Evolutionary conservation across 1,140 invertebrate species (phyloP).

Genomic region (Subanguina moxae): DNA sequence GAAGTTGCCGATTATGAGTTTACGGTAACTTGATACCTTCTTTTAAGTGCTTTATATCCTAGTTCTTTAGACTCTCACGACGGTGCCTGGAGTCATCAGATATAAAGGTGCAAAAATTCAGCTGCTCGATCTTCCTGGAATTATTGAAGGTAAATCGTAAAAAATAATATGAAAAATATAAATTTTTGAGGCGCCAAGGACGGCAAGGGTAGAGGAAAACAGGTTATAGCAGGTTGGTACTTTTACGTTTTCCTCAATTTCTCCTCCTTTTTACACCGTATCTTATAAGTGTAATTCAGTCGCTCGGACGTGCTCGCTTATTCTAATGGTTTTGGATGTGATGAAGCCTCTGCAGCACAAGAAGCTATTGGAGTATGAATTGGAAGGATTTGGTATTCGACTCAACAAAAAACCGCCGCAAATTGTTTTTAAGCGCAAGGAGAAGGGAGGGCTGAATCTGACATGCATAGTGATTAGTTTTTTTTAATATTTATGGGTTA

Average conservation of each 20-base stretch:
- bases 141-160: constrained; percentile 99
- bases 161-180: too few species aligned
- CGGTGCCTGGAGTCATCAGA: constrained; percentile 94
- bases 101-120: constrained; percentile 99
- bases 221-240: constrained; percentile 80
- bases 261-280: constrained; percentile 1
- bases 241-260: constrained; percentile 4
- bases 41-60: background rate
- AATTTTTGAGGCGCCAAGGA: too few species aligned
- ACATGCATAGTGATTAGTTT: constrained; percentile 70
- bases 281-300: constrained; percentile 65
- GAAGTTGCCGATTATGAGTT: constrained; percentile 90
- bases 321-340: constrained; percentile 96
- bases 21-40: constrained; percentile 66
- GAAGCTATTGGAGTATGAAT: constrained; percentile 88
- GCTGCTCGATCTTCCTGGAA: constrained; percentile 95
- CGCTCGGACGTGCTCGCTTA: constrained; percentile 91
- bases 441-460: constrained; percentile 93
- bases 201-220: constrained; percentile 91
- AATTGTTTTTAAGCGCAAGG: constrained; percentile 90
- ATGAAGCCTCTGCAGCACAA: constrained; percentile 95
- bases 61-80: background rate
- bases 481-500: too few species aligned
- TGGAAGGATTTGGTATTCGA: constrained; percentile 95
- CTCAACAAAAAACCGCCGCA: constrained; percentile 82